Conservation (phyloP, 2,113 vertebrate species). For the Malurus alboscapulatus region DNA sequence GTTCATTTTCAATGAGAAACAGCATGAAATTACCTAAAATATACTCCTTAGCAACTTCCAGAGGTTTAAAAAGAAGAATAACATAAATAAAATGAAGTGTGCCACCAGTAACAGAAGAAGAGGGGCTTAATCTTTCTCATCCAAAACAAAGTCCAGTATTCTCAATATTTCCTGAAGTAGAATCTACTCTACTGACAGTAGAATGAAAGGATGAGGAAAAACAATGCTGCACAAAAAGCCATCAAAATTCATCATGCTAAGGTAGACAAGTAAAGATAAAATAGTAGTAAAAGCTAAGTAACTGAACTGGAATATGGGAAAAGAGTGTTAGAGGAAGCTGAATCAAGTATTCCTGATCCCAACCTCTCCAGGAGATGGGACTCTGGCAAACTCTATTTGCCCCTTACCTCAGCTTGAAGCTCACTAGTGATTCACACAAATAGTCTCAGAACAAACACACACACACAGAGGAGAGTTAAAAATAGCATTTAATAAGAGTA, state of each 20-base stretch:
- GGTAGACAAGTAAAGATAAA: not conserved
- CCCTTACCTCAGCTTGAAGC: not conserved
- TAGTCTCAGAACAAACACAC: not conserved
- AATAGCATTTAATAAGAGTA: not conserved
- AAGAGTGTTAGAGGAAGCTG: not conserved
- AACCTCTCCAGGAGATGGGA: not conserved
- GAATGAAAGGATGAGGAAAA: not conserved
- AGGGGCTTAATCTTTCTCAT: not conserved
- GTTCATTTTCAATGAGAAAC: not conserved
- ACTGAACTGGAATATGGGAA: not conserved
- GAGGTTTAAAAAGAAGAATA: not conserved
- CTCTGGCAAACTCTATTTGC: not conserved
- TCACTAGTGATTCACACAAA: not conserved
- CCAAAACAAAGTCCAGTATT: not conserved
- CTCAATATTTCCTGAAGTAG: not conserved
- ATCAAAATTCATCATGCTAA: not conserved
- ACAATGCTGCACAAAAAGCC: not conserved
- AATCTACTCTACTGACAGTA: not conserved
- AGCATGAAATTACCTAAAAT: not conserved
- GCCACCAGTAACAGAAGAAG: not conserved
- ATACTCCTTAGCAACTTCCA: not conserved
- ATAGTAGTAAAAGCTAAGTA: not conserved
- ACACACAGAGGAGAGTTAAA: not conserved
- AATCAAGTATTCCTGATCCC: not conserved
- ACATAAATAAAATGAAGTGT: not conserved